Base-by-base conservation (phyloP, 1,140 invertebrate species). In the Meteorus sp. region DNA sequence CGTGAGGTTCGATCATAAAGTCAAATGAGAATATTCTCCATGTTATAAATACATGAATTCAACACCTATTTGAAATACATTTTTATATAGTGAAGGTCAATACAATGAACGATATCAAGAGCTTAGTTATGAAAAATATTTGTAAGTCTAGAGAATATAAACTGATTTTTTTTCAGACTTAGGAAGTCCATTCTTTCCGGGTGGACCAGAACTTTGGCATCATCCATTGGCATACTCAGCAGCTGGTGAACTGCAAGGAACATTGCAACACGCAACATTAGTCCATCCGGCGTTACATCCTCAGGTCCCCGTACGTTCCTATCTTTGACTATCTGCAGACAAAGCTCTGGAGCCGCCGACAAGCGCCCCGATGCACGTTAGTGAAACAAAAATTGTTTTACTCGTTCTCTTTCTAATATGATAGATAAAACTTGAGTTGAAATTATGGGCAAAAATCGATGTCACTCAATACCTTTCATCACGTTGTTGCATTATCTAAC, bases 241-340 rank as follows among this genome's bases (percentile, higher is more conserved):
- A 55, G 89, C 89, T 48, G 89, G 89, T 55, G 92, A 94, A 76
- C 81, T 94, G 73, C 91, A 89, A 59, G 88, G 88, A 27, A 86
- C 89, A 37, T 84, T 95, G 66, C 93, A 94, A 76, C 92, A 94
- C 79, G 88, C 90, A 63, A 90, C 90, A 53, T 85, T 95, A 67
- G 91, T 97, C 67, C 94, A 97, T 83, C 94, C 94, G 74, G 94
- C 94, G 78, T 89, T 96, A 79, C 93, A 97, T 84, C 93, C 94
- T 79, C 94, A 97, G 88, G 91, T 96, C 84, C 93, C 93, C 77
- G 91, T 94, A 84, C 90, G 91, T 85, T 93, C 91, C 84, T 94
- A 93, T 88, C 91, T 94, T 89, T 94, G 91, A 94, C 91, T 93
- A 93, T 90, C 91, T 90, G 88, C 89, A 86, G 90, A 91, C 85